Conservation (phyloP, 2,797 vertebrate genomes). For the Choloepus didactylus region DNA sequence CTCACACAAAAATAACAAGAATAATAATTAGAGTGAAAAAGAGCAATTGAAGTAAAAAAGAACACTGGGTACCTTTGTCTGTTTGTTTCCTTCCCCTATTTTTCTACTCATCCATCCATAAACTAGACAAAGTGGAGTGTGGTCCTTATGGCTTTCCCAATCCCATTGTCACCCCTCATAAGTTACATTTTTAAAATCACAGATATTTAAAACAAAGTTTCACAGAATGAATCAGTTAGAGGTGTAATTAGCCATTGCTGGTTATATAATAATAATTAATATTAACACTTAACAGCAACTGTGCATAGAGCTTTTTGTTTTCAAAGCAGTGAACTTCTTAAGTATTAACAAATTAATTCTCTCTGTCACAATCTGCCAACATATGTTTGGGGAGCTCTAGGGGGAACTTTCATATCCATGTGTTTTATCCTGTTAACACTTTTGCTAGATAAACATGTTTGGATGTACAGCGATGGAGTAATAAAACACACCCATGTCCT, state of each 20-base stretch:
- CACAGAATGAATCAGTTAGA: slow-evolving; percentile 56
- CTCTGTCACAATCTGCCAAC: slow-evolving; percentile 13
- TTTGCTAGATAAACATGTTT: slow-evolving; percentile 1
- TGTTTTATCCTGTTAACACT: neutral
- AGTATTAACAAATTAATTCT: slow-evolving; percentile 59
- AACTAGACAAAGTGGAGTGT: no score
- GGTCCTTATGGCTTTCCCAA: no score
- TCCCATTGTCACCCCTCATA: no score
- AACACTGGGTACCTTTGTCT: no score
- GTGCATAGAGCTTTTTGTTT: slow-evolving; percentile 25
- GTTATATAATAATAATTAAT: slow-evolving; percentile 63
- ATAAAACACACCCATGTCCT: neutral
- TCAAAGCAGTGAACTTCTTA: slow-evolving; percentile 40
- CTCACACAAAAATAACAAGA: no score
- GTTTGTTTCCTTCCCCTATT: no score
- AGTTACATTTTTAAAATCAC: neutral
- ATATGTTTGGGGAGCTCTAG: slow-evolving; percentile 32
- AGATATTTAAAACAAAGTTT: slow-evolving; percentile 38
- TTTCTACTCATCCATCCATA: no score
- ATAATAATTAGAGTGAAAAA: no score
- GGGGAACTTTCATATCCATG: slow-evolving; percentile 31
- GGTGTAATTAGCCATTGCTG: neutral
- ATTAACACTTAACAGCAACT: slow-evolving; percentile 33
- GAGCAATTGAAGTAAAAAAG: no score
- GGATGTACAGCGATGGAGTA: slow-evolving; percentile 1